These are phyloP conservation scores for Campoletis raptor DNA, from an alignment of 2,888 invertebrate species.

Conservation along the genomic window DNA sequence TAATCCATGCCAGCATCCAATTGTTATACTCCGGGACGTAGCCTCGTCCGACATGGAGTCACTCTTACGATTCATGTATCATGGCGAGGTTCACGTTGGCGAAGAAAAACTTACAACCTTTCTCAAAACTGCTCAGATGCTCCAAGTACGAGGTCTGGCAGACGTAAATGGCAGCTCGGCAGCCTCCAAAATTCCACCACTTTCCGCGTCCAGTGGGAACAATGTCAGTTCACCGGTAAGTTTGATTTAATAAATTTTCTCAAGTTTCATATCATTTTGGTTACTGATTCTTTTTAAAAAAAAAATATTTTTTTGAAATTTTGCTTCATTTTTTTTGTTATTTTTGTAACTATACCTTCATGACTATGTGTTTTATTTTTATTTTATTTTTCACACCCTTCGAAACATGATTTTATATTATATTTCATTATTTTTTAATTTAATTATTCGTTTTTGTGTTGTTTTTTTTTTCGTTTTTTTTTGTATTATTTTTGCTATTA, in stretches of 20 bases:
- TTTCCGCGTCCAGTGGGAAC: conserved; percentile 84
- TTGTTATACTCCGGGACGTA: conserved; percentile 94
- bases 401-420: background rate
- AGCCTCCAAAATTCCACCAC: conserved; percentile 79
- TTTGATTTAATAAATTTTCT: conserved; percentile 65
- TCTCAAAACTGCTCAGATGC: conserved; percentile 93
- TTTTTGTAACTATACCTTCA: too few relatives aligned
- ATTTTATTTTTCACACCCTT: background rate
- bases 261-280: background rate
- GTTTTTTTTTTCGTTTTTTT: conserved; percentile 14
- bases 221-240: conserved; percentile 91
- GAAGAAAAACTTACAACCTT: conserved; percentile 95
- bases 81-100: conserved; percentile 95
- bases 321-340: too few relatives aligned
- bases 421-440: conserved; percentile 11
- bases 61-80: conserved; percentile 96
- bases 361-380: background rate
- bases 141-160: conserved; percentile 94
- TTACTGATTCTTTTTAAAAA: background rate
- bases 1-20: conserved; percentile 96
- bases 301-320: background rate
- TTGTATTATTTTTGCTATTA: conserved; percentile 7
- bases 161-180: conserved; percentile 89
- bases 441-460: background rate
- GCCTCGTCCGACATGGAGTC: conserved; percentile 95